Evolutionary conservation across 2,888 invertebrate genomes (phyloP).

Genomic region (Liposcelis brunnea): DNA sequence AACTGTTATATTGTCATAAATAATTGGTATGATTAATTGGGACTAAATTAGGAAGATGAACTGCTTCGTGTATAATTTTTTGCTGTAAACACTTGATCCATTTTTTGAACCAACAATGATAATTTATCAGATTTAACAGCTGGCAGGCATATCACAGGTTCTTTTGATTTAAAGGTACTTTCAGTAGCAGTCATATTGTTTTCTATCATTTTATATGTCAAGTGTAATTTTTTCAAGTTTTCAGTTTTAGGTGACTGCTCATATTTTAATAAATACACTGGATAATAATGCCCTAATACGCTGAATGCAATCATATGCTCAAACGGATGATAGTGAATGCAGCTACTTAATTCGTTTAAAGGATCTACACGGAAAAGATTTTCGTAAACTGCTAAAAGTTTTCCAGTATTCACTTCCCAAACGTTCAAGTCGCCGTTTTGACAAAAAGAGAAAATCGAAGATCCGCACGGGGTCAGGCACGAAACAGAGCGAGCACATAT

Average conservation of each 20-base stretch:
- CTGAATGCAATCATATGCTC: conserved; percentile 1
- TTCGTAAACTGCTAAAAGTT: background rate
- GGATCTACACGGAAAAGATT: background rate
- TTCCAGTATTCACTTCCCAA: conserved; percentile 3
- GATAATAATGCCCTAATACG: background rate
- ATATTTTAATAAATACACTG: background rate
- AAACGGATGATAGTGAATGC: background rate
- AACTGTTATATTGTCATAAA: no score
- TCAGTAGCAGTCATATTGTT: no score
- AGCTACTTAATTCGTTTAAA: background rate
- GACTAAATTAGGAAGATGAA: no score
- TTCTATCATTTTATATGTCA: no score
- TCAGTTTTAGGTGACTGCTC: background rate
- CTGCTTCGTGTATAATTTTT: no score
- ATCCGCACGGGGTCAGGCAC: background rate
- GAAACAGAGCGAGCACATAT: background rate
- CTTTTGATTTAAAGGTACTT: no score
- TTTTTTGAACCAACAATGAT: no score
- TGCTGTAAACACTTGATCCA: no score
- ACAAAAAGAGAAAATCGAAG: background rate
- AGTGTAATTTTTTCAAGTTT: no score
- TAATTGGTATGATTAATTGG: no score
- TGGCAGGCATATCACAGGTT: no score
- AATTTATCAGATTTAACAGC: no score
- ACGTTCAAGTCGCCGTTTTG: background rate